Evolutionary conservation across 37 sponge, comb jelly and placozoan genomes (phyloP), one percentile per base, ranked within the genome.

Genomic region (Bolinopsis microptera): DNA sequence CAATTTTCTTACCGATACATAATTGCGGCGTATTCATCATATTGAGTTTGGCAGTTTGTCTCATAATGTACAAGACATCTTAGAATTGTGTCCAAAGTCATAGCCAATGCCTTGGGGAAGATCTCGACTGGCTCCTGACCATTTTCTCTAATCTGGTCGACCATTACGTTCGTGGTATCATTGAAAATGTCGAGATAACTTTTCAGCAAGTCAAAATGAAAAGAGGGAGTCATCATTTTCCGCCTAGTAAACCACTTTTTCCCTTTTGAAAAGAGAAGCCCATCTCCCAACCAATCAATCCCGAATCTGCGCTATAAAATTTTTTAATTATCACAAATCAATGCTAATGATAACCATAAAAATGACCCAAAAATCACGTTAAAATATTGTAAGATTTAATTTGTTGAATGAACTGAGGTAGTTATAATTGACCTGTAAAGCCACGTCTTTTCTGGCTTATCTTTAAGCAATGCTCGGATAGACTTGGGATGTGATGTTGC

Each of bases 171-270:
- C 31, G 75, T 72, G 3, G 75, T 72, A 3, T 72, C 75, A 21
- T 72, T 72, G 31, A 72, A 72, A 21, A 72, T 72, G 75, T 72
- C 75, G 18, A 72, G 27, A n/a, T 72, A 72, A 28, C 75, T 72
- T 28, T 72, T 72, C 13, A 72, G 31, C 31, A 72, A 30, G 31
- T 72, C 75, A 21, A 72, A 72, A 28, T 72, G 75, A 21, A 72
- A 72, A 72, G 75, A 72, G 26, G 75, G 75, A 24, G 75, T 72
- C 31, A 72, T 8, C 26, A 72, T n/a, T 72, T 72, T 72, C 26
- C 75, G 5, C 75, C 75, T n/a, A 23, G 27, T 72, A 21, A 24
- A 72, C 75, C 75, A 72, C 26, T 72, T 72, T 21, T 72, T 28
- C 5, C 75, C 75, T 30, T 21, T 72, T 72, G 75, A 72, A 72